Evolutionary conservation across 2,888 invertebrate species (phyloP), one percentile per base, ranked within the genome.

Genomic region (Drosophila barbarae): DNA sequence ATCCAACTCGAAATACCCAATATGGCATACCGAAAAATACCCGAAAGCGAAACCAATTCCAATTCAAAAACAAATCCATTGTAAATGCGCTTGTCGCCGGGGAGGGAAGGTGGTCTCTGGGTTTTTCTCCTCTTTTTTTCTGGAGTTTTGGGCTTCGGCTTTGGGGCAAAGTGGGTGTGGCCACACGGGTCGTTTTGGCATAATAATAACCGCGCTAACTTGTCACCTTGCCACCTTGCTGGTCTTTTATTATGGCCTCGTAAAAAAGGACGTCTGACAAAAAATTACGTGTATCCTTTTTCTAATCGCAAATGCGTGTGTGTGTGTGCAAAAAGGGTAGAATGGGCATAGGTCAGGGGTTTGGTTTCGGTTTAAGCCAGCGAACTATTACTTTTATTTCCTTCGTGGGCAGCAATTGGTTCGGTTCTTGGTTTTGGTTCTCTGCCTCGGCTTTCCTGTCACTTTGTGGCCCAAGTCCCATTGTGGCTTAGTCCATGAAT

Each of bases 181-280:
- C 13, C n/a, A 9, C 32, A 47, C 21, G 21, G 46, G 46, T 47
- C n/a, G 57, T 34, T 46, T 74, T 81, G 71, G 79, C 84, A 85
- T 83, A 85, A 85, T 79, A 80, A 80, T 80, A 85, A 83, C 79
- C 85, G 77, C 71, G 79, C 80, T 80, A 85, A 74, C 85, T 79
- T 61, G 74, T 69, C 84, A 73, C 78, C 50, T 39, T 30, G 57
- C 71, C 74, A 71, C 70, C 54, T 82, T 84, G 79, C 23, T 23
- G 57, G 67, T 64, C 74, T 68, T 84, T 77, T 80, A 77, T 71
- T 68, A 65, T 57, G 65, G 70, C 44, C 36, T 82, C 77, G 77
- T 84, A 81, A 84, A 84, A 71, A 61, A 66, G 64, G 69, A 84
- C 69, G 69, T 65, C 60, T 74, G 70, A 79, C 67, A 50, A 56